Evolutionary conservation across 1,140 invertebrate genomes (phyloP), one percentile per base, ranked within the genome.

Genomic region (Caerostris extrusa): DNA sequence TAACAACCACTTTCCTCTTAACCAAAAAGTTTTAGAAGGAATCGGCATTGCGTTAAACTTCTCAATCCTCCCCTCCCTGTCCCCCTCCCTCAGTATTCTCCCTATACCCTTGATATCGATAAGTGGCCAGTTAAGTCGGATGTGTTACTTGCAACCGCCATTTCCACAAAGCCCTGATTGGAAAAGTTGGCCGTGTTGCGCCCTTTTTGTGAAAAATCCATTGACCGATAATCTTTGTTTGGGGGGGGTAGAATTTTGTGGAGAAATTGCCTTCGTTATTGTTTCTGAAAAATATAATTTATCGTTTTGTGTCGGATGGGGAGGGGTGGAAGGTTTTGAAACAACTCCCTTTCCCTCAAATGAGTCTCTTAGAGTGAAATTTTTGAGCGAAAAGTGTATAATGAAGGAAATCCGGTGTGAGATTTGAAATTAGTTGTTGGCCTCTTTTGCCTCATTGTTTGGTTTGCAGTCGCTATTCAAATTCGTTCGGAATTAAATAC

Each of bases 231-330:
- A 77, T 77, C 69, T 61, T 61, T 61, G 60, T 61, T 61, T 34
- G 34, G 69, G 69, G 34, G 50, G 14, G 69, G 34, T 19, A 77
- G 17, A 61, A 61, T 61, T 61, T 61, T 61, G 17, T 61, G 60
- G 60, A 14, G 17, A 61, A 61, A 77, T 10, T 77, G 10, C 34
- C 8, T 3, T 50, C 69, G 19, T 77, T 77, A 77, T 77, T 77
- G 69, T 77, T 77, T 77, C 69, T 10, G 34, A 19, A 77, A 77
- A 77, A 53, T 34, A 77, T 77, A 77, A 77, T 77, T 77, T 77
- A 50, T 53, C 69, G 69, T 77, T 77, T 53, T 19, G 34, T 77
- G 7, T 10, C 7, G 60, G 60, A 14, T 61, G 69, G 19, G 34
- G 7, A 50, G 34, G 19, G 34, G 61, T 17, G n/a, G 61, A 5